Evolutionary conservation across 2,113 vertebrate genomes (phyloP).

Genomic region (Jacana jacana): DNA sequence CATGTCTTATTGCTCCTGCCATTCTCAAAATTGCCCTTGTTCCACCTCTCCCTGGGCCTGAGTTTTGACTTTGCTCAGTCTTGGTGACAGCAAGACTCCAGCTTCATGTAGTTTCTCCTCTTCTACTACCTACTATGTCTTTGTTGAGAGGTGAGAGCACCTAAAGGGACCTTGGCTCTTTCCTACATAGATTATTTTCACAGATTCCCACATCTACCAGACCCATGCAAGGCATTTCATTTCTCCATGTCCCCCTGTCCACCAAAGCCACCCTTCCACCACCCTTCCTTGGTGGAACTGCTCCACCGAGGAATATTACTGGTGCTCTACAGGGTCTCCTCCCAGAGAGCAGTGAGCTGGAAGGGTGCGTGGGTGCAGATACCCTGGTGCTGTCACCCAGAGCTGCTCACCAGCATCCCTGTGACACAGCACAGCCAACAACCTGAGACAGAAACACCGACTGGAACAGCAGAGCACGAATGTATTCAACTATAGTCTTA

Average conservation of each 20-base stretch:
- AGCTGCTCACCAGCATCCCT: not conserved
- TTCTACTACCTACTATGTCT: not conserved
- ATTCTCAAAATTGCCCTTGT: not conserved
- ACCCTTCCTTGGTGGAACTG: not conserved
- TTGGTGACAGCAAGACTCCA: not conserved
- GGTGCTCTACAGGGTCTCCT: not conserved
- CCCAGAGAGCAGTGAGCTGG: not conserved
- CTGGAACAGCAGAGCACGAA: not conserved
- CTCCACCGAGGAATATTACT: not conserved
- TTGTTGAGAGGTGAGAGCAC: not conserved
- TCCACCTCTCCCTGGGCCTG: not conserved
- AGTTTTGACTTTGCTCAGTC: not conserved
- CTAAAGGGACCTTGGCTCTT: not conserved
- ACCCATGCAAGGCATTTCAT: accelerated
- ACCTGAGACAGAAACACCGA: not conserved
- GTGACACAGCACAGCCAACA: not conserved
- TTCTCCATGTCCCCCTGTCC: not conserved
- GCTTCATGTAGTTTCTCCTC: not conserved
- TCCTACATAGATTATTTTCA: not conserved
- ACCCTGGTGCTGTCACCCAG: not conserved
- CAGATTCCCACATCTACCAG: not conserved
- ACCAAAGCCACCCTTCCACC: not conserved
- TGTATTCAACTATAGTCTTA: not conserved
- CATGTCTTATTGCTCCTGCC: accelerated
- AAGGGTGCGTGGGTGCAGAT: not conserved